Base-by-base conservation (phyloP, 2,888 invertebrate genomes). In the Lasioglossum marginatum region DNA sequence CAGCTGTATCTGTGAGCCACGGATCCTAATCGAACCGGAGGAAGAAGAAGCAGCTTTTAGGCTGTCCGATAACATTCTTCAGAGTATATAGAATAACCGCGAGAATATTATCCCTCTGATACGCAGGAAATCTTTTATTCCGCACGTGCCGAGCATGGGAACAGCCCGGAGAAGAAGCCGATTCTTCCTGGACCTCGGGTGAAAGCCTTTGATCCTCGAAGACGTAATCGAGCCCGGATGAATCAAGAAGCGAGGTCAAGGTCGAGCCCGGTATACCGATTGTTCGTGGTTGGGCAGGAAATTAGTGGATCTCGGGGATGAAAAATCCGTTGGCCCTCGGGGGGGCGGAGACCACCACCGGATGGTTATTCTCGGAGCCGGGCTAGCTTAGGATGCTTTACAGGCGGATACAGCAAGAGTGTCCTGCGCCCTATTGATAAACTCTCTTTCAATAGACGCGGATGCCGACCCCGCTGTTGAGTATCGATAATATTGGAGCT, bases 341-440 rank as follows among this genome's bases (percentile, higher is more conserved):
- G 8, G 8, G 66, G 72, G 57, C 82, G 79, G 79, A 60, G 31
- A 78, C 68, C 79, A 70, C 63, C 63, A 68, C 45, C 72, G 85
- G 79, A 86, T 85, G 81, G 75, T 83, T 79, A 77, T 72, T 57
- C 66, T 79, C 80, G 85, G 81, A 84, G 83, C 57, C 52, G 68
- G 70, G 63, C 73, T 71, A 80, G 86, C 83, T 88, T 86, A 85
- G 84, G 82, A 80, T 83, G 87, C 83, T 87, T 89, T 88, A 87
- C 85, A 85, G 83, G 77, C 82, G 89, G 88, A 87, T 86, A 86
- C 87, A 84, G 86, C 82, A 81, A 85, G 89, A 86, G 87, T 89
- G 88, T 88, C 88, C 87, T 90, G 90, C 86, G 82, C 87, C 78
- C 92, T 91, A 92, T 93, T 92, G 93, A 93, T 91, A 91, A 92